Evolutionary conservation across 2,888 invertebrate species (phyloP).

Genomic region (Thecophora atra): DNA sequence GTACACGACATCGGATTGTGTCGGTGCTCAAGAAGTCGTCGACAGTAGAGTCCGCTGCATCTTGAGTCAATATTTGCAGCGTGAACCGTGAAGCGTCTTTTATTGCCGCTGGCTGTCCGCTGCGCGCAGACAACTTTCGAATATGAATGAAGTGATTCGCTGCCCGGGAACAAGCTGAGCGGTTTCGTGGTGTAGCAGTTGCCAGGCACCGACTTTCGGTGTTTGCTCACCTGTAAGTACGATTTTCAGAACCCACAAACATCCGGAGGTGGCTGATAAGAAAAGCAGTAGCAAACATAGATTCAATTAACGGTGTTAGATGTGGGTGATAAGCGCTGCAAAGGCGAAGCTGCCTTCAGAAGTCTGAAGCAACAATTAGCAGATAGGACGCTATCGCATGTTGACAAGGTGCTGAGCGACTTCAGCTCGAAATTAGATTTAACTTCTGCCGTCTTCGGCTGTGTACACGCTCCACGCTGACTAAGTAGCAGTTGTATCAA

Average conservation of each 20-base stretch:
- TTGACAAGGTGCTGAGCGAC: not conserved
- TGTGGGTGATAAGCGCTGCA: constrained; percentile 10
- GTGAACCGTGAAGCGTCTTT: no score
- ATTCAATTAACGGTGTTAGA: constrained; percentile 36
- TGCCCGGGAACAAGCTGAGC: not conserved
- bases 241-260: constrained; percentile 40
- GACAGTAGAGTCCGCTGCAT: not conserved
- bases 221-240: not conserved
- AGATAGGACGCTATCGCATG: not conserved
- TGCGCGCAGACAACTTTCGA: not conserved
- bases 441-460: not conserved
- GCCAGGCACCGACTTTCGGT: not conserved
- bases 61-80: not conserved
- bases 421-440: not conserved
- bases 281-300: constrained; percentile 37
- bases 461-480: not conserved
- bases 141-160: not conserved
- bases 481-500: no score
- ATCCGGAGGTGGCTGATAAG: constrained; percentile 49
- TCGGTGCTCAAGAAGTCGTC: not conserved
- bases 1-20: not conserved
- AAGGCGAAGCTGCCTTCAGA: not conserved
- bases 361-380: not conserved
- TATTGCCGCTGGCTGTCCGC: not conserved
- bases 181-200: not conserved